Conservation (phyloP, 2,888 invertebrate genomes). For the Sialis lutaria region DNA sequence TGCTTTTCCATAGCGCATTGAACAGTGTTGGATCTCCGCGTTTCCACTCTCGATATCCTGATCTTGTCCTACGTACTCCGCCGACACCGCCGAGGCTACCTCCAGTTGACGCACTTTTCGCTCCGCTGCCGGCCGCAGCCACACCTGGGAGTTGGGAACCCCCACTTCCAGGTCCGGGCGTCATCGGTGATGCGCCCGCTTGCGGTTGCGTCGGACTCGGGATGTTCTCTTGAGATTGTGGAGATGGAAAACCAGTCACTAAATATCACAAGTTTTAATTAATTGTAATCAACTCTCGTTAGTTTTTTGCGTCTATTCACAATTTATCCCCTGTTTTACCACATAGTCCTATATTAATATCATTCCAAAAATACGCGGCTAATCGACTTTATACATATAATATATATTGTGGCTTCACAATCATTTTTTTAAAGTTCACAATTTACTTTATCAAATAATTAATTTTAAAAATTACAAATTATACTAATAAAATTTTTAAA, state of each 20-base stretch:
- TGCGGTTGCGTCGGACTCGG: slow-evolving; percentile 32
- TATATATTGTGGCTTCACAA: too few species aligned
- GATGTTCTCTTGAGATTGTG: slow-evolving; percentile 37
- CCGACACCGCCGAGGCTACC: slow-evolving; percentile 35
- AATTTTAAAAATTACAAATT: too few species aligned
- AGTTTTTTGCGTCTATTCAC: too few species aligned
- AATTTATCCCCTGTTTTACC: too few species aligned
- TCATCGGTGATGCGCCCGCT: slow-evolving; percentile 25
- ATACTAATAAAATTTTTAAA: too few species aligned
- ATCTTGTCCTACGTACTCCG: slow-evolving; percentile 33
- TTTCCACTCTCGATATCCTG: slow-evolving; percentile 52
- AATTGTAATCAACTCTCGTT: too few species aligned
- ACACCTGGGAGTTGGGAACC: slow-evolving; percentile 31
- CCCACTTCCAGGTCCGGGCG: slow-evolving; percentile 27
- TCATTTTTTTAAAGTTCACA: too few species aligned
- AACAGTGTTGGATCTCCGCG: slow-evolving; percentile 54
- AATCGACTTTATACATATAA: too few species aligned
- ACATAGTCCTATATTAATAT: too few species aligned
- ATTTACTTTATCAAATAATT: too few species aligned
- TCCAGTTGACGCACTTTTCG: slow-evolving; percentile 32
- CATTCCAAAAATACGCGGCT: too few species aligned
- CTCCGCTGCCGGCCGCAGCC: slow-evolving; percentile 27
- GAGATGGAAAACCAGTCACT: slow-evolving; percentile 29
- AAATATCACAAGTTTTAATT: too few species aligned
- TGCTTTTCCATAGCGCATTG: slow-evolving; percentile 56